These are phyloP conservation scores for Neopipo cinnamomea DNA, from an alignment of 2,113 vertebrate species.

Conservation along the genomic window DNA sequence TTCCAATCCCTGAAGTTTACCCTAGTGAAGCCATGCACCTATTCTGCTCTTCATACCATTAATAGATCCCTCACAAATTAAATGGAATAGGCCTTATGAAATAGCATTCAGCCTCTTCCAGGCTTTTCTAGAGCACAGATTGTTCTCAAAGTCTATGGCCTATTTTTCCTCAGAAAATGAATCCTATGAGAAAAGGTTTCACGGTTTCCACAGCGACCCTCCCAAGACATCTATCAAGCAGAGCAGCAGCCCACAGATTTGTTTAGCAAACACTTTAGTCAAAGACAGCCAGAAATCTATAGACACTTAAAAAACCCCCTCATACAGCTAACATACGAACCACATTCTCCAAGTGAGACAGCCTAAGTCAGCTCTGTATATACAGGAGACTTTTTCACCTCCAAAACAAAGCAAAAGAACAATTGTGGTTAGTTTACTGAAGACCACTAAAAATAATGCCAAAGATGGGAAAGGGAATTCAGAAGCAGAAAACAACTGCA, in stretches of 20 bases:
- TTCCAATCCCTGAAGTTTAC: background rate
- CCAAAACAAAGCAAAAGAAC: background rate
- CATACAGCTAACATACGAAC: background rate
- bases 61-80: background rate
- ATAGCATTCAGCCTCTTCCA: background rate
- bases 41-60: background rate
- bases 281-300: background rate
- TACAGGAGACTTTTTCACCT: background rate
- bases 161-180: conserved; percentile 66
- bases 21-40: background rate
- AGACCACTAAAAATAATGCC: background rate
- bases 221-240: conserved; percentile 31
- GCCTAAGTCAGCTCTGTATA: background rate
- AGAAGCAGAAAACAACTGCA: background rate
- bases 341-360: background rate
- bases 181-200: conserved; percentile 47
- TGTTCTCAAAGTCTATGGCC: conserved; percentile 59
- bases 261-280: conserved; percentile 33
- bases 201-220: conserved; percentile 70
- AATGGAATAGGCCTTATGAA: background rate
- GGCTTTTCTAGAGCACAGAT: conserved; percentile 22
- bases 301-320: background rate
- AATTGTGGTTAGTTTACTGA: background rate
- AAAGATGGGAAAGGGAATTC: background rate
- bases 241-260: conserved; percentile 9